These are phyloP conservation scores for Oasisia sp. DNA, from an alignment of 2,888 invertebrate species.

Conservation along the genomic window DNA sequence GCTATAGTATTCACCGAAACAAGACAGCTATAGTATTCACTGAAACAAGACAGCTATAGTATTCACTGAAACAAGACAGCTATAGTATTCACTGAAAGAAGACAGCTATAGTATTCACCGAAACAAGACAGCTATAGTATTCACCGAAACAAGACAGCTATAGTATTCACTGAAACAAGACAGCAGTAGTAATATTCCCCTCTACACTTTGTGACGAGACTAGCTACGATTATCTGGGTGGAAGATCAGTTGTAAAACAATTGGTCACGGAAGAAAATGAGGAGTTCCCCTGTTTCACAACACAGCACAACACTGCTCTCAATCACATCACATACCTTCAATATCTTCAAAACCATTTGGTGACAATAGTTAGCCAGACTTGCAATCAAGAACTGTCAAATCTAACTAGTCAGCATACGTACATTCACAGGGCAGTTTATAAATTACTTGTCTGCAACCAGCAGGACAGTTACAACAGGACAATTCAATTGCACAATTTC, in stretches of 20 bases:
- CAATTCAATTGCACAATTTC: neutral
- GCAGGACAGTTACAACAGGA: neutral
- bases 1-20: too few species aligned
- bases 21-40: too few species aligned
- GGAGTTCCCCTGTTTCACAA: neutral
- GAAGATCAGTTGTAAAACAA: neutral
- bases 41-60: too few species aligned
- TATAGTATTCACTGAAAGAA: too few species aligned
- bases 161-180: neutral
- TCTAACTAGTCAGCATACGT: too few species aligned
- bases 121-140: too few species aligned
- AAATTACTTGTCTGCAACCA: neutral
- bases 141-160: too few species aligned
- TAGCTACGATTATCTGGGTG: neutral
- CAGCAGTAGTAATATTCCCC: neutral
- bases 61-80: too few species aligned
- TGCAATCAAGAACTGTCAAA: neutral
- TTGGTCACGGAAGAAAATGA: too few species aligned
- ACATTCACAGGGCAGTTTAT: neutral
- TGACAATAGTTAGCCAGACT: neutral
- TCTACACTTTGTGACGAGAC: neutral
- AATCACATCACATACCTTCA: neutral
- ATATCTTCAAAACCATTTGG: neutral
- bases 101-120: too few species aligned
- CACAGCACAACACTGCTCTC: neutral